phyloP scores from a whole-genome alignment of 2,888 invertebrate genomes.

The Phasia obesa region DNA sequence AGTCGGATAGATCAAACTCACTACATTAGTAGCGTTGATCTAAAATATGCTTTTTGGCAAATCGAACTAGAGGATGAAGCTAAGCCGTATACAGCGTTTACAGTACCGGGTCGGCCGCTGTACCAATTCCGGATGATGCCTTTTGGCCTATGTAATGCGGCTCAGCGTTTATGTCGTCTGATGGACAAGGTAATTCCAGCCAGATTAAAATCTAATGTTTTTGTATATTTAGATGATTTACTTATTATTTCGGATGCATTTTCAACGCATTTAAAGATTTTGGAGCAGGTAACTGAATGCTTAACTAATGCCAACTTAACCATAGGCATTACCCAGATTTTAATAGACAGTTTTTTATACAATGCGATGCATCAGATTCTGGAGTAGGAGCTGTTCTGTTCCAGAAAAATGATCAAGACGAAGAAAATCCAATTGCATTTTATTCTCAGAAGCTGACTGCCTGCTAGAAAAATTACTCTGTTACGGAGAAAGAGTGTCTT shows the following conservation, averaged over 20 bases:
- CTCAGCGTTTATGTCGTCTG: conserved; percentile 68
- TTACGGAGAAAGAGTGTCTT: no score
- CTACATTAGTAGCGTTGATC: conserved; percentile 49
- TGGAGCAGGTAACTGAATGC: conserved; percentile 45
- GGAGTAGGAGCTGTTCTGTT: not conserved
- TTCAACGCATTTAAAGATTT: conserved; percentile 29
- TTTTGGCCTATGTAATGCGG: conserved; percentile 56
- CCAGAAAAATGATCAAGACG: not conserved
- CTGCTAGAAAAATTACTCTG: not conserved
- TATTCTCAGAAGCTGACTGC: no score
- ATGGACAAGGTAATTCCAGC: conserved; percentile 59
- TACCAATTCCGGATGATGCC: conserved; percentile 64
- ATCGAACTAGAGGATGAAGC: conserved; percentile 57
- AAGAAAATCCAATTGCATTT: not conserved
- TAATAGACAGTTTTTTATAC: not conserved
- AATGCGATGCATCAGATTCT: conserved; percentile 4
- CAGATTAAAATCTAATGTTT: conserved; percentile 38
- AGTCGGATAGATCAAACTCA: conserved; percentile 46
- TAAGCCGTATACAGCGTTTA: conserved; percentile 41
- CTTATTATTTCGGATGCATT: conserved; percentile 55
- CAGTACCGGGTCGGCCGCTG: conserved; percentile 39
- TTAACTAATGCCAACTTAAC: conserved; percentile 53
- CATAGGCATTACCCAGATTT: no score
- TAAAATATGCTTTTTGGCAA: conserved; percentile 63
- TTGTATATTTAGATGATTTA: conserved; percentile 55